Evolutionary conservation across 53 echinoderm and acorn worm species (phyloP).

Genomic region (Paracentrotus lividus): DNA sequence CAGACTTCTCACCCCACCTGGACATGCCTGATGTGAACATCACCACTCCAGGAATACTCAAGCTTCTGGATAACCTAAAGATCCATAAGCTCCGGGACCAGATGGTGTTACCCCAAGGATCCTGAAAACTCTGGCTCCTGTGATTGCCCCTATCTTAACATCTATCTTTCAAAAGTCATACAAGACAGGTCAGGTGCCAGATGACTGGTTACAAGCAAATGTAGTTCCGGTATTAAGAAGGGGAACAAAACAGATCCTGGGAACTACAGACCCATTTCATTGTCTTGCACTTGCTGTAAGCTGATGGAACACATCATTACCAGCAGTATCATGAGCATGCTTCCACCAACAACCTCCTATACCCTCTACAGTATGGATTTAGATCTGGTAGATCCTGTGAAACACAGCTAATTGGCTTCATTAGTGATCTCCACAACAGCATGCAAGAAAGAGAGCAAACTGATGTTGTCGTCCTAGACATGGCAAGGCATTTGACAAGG

Average conservation of each 20-base stretch:
- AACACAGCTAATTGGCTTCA: constrained; percentile 43
- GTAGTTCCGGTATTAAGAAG: constrained; percentile 26
- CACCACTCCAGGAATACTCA: neutral
- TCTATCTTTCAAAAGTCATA: constrained; percentile 50
- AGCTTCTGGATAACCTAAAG: constrained; percentile 26
- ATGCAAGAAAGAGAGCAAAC: constrained; percentile 44
- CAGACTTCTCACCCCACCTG: constrained; percentile 8
- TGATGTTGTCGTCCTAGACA: constrained; percentile 23
- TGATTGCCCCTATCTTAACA: neutral
- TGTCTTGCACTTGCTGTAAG: constrained; percentile 58
- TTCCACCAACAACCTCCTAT: constrained; percentile 14
- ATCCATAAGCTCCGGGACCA: constrained; percentile 2
- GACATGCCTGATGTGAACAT: constrained; percentile 40
- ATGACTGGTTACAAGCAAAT: constrained; percentile 47
- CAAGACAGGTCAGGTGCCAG: constrained; percentile 37
- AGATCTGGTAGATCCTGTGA: constrained; percentile 57
- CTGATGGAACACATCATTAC: constrained; percentile 56
- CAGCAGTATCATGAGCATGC: constrained; percentile 63
- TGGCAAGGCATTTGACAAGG: constrained; percentile 65
- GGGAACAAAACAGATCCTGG: constrained; percentile 28
- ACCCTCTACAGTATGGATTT: constrained; percentile 48
- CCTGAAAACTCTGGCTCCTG: constrained; percentile 26
- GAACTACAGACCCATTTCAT: constrained; percentile 53
- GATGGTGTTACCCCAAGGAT: constrained; percentile 16
- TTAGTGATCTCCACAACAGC: constrained; percentile 37